Evolutionary conservation across 2,797 vertebrate species (phyloP), one percentile per base, ranked within the genome.

Genomic region (Botia kubotai): DNA sequence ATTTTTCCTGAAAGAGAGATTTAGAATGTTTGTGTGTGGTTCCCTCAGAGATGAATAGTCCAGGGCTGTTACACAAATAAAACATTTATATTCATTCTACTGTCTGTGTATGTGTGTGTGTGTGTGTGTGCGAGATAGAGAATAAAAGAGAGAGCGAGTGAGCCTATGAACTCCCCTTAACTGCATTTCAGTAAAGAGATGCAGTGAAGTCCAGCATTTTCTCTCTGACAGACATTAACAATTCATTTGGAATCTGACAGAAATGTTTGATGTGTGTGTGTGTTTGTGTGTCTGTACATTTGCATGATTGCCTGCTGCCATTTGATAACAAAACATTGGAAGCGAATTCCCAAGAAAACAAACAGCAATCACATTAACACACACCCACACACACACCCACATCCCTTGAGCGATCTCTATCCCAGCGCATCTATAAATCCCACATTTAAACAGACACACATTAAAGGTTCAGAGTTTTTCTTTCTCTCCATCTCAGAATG

Each of bases 391-490:
- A 2, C 43, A 26, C 48, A 23, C 14, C n/a, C 60, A 23, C n/a
- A 26, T 26, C 33, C 70, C 33, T 46, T 69, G 12, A 68, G 39
- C 62, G 57, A 66, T 29, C 36, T 50, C 48, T 6, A 72, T 77
- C 67, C 74, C 67, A n/a, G 62, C 12, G 16, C 69, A 67, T 68
- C 62, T n/a, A n/a, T n/a, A n/a, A n/a, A n/a, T n/a, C n/a, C n/a
- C n/a, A n/a, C n/a, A n/a, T n/a, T n/a, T n/a, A n/a, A n/a, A n/a
- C n/a, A n/a, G n/a, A n/a, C n/a, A n/a, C n/a, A n/a, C n/a, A n/a
- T n/a, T n/a, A n/a, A n/a, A n/a, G n/a, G n/a, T n/a, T n/a, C n/a
- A n/a, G n/a, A n/a, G n/a, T n/a, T 43, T 77, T 36, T 77, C 53
- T 39, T 11, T 19, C 60, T 6, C 4, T 39, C 17, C 46, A n/a